A percentile compares a stretch with the other conserved stretches of the same genome.
These are phyloP conservation scores for Drosophila trapezifrons DNA, from an alignment of 1,140 invertebrate species.

Conservation along the genomic window DNA sequence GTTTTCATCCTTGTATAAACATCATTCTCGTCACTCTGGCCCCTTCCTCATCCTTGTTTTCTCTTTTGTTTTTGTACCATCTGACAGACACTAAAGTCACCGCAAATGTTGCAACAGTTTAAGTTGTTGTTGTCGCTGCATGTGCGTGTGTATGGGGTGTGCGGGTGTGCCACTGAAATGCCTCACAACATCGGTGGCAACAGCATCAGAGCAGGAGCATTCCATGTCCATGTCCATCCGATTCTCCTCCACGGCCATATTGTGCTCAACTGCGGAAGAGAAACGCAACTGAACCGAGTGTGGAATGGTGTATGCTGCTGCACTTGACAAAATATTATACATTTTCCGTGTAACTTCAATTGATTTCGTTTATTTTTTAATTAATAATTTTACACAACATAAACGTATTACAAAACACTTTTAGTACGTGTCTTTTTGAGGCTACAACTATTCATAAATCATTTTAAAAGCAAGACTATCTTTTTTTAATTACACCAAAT, in stretches of 20 bases:
- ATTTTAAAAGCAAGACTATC: background rate
- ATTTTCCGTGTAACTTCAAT: too few relatives aligned
- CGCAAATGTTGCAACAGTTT: constrained; percentile 60
- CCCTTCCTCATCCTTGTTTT: too few relatives aligned
- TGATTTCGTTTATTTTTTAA: too few relatives aligned
- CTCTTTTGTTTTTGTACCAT: background rate
- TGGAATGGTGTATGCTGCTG: constrained; percentile 3
- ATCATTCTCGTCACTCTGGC: constrained; percentile 8
- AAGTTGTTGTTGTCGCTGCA: constrained; percentile 18
- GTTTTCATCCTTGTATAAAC: constrained; percentile 9
- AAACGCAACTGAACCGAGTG: constrained; percentile 11
- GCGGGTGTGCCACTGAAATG: constrained; percentile 45
- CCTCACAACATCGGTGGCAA: constrained; percentile 46
- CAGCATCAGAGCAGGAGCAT: constrained; percentile 13
- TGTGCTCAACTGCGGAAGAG: constrained; percentile 22
- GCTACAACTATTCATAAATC: background rate
- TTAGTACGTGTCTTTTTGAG: background rate
- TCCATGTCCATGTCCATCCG: constrained; percentile 43
- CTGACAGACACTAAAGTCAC: constrained; percentile 34
- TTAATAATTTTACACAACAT: too few relatives aligned
- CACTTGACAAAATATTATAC: background rate
- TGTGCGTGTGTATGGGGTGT: constrained; percentile 3
- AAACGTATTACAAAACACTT: background rate
- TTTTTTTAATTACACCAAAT: too few relatives aligned
- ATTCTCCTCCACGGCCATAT: constrained; percentile 42